Conservation (phyloP, 2,113 vertebrate species). For the Ramphastos sulfuratus region DNA sequence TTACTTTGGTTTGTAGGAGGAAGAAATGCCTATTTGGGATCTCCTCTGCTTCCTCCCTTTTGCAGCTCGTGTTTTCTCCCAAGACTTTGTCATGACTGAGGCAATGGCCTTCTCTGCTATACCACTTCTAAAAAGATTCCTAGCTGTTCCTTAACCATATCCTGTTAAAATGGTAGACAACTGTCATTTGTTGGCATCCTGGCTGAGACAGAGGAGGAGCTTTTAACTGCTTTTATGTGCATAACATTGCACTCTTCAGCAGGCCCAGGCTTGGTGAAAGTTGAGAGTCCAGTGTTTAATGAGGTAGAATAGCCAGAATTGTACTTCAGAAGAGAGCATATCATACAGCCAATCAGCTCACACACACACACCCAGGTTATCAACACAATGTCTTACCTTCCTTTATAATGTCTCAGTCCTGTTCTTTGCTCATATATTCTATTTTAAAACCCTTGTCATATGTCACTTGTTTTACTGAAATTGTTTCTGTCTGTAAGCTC, state of each 20-base stretch:
- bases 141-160: background rate
- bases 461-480: background rate
- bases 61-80: background rate
- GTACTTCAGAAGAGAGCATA: constrained; percentile 4
- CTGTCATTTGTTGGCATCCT: background rate
- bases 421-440: background rate
- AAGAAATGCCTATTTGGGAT: background rate
- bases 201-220: background rate
- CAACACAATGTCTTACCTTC: background rate
- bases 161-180: background rate
- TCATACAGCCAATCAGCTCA: background rate
- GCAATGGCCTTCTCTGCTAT: background rate
- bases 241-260: background rate
- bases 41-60: background rate
- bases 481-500: background rate
- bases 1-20: background rate
- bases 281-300: constrained; percentile 22
- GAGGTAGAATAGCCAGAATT: constrained; percentile 39
- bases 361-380: constrained; percentile 10
- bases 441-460: background rate
- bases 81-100: background rate
- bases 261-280: constrained; percentile 20
- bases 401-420: background rate
- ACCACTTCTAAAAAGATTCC: background rate
- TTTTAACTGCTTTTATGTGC: constrained; percentile 36